phyloP scores from a whole-genome alignment of 2,113 vertebrate genomes.

The Bufo bufo region DNA sequence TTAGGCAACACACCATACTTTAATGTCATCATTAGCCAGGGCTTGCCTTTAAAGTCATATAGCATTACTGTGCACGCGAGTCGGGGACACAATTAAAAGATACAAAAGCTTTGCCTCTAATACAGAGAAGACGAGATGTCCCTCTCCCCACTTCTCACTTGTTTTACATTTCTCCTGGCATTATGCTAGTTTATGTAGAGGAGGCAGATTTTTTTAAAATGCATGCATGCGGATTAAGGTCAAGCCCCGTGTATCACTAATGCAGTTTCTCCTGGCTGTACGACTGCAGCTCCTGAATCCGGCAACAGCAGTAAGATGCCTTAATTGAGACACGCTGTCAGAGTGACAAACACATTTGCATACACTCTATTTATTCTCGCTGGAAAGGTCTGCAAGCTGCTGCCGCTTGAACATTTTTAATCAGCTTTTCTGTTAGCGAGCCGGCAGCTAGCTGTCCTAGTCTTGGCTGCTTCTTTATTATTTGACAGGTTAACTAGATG shows the following conservation, averaged over 20 bases:
- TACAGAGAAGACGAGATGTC: conserved; percentile 76
- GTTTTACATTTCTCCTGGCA: conserved; percentile 75
- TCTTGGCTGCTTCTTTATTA: conserved; percentile 75
- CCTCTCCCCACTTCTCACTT: conserved; percentile 73
- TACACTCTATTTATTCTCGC: conserved; percentile 87
- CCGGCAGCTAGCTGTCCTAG: conserved; percentile 77
- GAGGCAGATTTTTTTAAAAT: conserved; percentile 73
- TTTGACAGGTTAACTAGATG: conserved; percentile 82
- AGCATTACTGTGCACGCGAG: conserved; percentile 58
- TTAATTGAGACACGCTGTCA: conserved; percentile 99
- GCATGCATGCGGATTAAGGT: conserved; percentile 77
- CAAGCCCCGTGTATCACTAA: conserved; percentile 81
- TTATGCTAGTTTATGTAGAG: conserved; percentile 72
- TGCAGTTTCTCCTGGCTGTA: conserved; percentile 76
- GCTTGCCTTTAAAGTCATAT: conserved; percentile 47
- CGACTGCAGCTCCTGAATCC: conserved; percentile 74
- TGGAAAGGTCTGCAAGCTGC: conserved; percentile 80
- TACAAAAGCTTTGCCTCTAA: conserved; percentile 72
- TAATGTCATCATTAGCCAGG: conserved; percentile 72
- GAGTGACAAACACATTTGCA: conserved; percentile 98
- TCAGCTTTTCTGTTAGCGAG: conserved; percentile 84
- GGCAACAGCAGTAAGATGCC: conserved; percentile 75
- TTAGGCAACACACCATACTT: conserved; percentile 62
- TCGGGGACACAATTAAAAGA: conserved; percentile 74
- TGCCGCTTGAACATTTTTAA: conserved; percentile 88